These are phyloP conservation scores for Yoshiicerus persimilis DNA, from an alignment of 1,140 invertebrate genomes.

Conservation along the genomic window DNA sequence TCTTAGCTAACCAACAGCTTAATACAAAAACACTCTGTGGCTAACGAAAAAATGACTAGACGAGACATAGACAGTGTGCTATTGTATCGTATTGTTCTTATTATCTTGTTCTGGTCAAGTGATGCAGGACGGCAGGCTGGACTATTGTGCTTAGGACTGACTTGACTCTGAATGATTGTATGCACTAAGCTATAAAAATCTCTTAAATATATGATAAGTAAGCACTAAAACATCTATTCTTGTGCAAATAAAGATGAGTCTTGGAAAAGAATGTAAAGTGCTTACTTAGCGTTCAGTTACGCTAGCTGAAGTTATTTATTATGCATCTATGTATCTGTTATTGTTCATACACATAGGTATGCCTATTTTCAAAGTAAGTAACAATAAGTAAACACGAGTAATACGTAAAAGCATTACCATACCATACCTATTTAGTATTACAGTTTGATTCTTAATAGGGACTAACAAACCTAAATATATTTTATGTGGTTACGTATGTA, in stretches of 20 bases:
- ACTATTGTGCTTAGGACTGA: background rate
- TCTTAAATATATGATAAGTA: background rate
- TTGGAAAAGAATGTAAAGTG: conserved; percentile 21
- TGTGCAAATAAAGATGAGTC: conserved; percentile 24
- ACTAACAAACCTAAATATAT: background rate
- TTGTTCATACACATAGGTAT: background rate
- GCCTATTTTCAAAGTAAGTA: background rate
- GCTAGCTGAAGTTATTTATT: background rate
- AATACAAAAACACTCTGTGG: background rate
- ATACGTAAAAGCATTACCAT: background rate
- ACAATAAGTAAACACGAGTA: background rate
- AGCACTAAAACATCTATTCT: background rate
- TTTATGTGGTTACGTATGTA: background rate
- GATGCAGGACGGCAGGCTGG: background rate
- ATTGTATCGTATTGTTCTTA: background rate
- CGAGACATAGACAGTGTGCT: background rate
- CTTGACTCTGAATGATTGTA: background rate
- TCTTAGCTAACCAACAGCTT: background rate
- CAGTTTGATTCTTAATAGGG: background rate
- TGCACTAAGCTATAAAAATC: background rate
- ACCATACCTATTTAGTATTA: background rate
- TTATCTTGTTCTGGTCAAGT: conserved; percentile 15
- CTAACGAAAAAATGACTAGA: background rate
- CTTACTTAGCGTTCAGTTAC: conserved; percentile 16
- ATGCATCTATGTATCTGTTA: background rate